These are phyloP conservation scores for Notolepis coatsorum DNA, from an alignment of 2,797 vertebrate species.

Conservation along the genomic window DNA sequence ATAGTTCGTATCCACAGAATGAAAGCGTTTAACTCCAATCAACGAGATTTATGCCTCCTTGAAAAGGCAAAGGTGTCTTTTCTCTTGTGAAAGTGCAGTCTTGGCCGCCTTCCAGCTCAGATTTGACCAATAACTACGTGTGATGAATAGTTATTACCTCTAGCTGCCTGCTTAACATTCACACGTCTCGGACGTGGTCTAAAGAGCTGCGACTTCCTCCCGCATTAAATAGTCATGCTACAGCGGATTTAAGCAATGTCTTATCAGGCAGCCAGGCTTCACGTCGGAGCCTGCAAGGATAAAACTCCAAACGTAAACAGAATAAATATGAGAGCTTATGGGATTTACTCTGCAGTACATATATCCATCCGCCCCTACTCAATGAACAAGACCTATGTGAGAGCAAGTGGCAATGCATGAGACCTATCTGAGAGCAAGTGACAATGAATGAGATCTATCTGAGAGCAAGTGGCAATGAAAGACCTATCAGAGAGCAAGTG, in stretches of 20 bases:
- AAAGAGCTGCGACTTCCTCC: slow-evolving; percentile 47
- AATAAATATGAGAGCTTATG: too few relatives aligned
- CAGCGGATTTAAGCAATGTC: slow-evolving; percentile 52
- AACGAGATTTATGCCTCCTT: slow-evolving; percentile 78
- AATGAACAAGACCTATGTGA: too few relatives aligned
- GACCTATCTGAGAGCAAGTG: too few relatives aligned
- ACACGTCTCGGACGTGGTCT: slow-evolving; percentile 55
- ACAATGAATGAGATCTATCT: too few relatives aligned
- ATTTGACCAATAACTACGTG: slow-evolving; percentile 62
- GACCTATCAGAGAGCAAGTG: too few relatives aligned
- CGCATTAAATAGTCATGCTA: slow-evolving; percentile 53
- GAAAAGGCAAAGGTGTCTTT: slow-evolving; percentile 81
- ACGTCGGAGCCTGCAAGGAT: slow-evolving; percentile 47
- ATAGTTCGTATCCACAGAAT: slow-evolving; percentile 75
- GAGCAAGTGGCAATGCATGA: too few relatives aligned
- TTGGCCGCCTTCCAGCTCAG: slow-evolving; percentile 76
- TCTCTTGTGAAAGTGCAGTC: slow-evolving; percentile 79
- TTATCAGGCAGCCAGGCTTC: slow-evolving; percentile 54
- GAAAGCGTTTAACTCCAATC: slow-evolving; percentile 81
- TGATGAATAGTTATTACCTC: slow-evolving; percentile 80
- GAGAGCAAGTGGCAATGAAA: too few relatives aligned
- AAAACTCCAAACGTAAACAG: slow-evolving; percentile 57
- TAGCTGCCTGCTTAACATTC: slow-evolving; percentile 64
- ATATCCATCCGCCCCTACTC: too few relatives aligned
- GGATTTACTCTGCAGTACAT: too few relatives aligned